These are phyloP conservation scores for Agrotis ipsilon DNA, from an alignment of 2,888 invertebrate genomes.

Conservation along the genomic window DNA sequence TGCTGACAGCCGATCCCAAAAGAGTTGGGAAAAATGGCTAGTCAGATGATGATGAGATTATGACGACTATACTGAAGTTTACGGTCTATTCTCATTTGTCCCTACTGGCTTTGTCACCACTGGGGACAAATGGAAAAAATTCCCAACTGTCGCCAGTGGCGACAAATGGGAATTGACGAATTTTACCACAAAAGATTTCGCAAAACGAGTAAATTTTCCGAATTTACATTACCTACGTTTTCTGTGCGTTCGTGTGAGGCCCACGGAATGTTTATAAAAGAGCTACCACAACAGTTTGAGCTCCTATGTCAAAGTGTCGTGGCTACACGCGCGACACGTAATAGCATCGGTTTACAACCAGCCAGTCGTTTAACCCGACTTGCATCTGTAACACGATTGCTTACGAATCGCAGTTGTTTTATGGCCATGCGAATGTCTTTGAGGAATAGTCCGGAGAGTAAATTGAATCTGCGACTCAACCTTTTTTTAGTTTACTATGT, in stretches of 20 bases:
- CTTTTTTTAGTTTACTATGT: slow-evolving; percentile 11
- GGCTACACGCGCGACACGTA: slow-evolving; percentile 46
- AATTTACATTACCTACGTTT: not conserved
- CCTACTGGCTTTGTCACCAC: too few relatives aligned
- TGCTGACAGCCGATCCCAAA: too few relatives aligned
- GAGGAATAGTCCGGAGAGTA: slow-evolving; percentile 32
- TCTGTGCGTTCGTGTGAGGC: not conserved
- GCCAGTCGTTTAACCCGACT: slow-evolving; percentile 72
- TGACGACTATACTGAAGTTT: too few relatives aligned
- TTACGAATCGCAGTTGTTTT: slow-evolving; percentile 67
- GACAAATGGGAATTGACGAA: too few relatives aligned
- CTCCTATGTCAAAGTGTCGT: slow-evolving; percentile 44
- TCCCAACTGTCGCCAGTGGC: too few relatives aligned
- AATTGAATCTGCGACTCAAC: slow-evolving; percentile 44
- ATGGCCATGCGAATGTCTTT: slow-evolving; percentile 58
- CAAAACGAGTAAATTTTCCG: too few relatives aligned
- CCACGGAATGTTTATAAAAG: slow-evolving; percentile 40
- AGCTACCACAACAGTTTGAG: slow-evolving; percentile 49
- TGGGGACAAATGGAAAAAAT: too few relatives aligned
- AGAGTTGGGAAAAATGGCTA: too few relatives aligned
- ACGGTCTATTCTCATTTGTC: too few relatives aligned
- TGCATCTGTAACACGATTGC: slow-evolving; percentile 67
- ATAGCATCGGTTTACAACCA: slow-evolving; percentile 72
- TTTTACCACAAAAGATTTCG: too few relatives aligned
- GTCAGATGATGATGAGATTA: too few relatives aligned